These are phyloP conservation scores for Troglohyphantes excavatus DNA, from an alignment of 2,888 invertebrate species.

Conservation along the genomic window DNA sequence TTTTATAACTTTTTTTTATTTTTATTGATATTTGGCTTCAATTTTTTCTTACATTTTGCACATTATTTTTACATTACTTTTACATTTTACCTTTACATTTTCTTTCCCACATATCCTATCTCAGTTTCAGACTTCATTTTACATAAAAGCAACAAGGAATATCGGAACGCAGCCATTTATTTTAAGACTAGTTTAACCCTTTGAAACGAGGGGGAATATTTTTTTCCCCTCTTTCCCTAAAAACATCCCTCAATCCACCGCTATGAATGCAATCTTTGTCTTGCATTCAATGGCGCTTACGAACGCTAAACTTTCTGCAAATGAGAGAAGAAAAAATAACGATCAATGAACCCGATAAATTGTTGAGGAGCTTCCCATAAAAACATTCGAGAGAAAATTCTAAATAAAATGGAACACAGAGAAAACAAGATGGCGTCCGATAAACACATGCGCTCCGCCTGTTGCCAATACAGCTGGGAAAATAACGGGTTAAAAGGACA, in stretches of 20 bases:
- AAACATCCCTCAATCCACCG: not conserved
- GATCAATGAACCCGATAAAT: constrained; percentile 6
- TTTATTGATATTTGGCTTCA: no score
- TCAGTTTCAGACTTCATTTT: not conserved
- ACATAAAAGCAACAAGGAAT: not conserved
- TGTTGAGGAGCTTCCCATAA: constrained; percentile 31
- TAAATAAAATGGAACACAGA: constrained; percentile 32
- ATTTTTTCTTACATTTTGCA: no score
- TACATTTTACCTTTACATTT: no score
- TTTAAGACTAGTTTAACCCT: constrained; percentile 7
- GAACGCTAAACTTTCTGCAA: constrained; percentile 55
- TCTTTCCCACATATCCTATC: no score
- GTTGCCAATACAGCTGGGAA: constrained; percentile 70
- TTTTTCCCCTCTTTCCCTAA: not conserved
- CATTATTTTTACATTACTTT: no score
- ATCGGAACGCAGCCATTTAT: not conserved
- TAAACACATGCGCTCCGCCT: constrained; percentile 63
- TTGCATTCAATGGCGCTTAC: constrained; percentile 1
- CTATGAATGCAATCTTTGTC: constrained; percentile 34
- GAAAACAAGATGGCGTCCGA: constrained; percentile 62
- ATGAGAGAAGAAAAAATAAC: constrained; percentile 32
- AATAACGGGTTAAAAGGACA: constrained; percentile 43
- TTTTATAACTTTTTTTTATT: no score
- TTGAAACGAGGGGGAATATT: not conserved
- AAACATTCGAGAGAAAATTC: constrained; percentile 42